Base-by-base conservation (phyloP, 2,888 invertebrate genomes). In the Lasioglossum vierecki region DNA sequence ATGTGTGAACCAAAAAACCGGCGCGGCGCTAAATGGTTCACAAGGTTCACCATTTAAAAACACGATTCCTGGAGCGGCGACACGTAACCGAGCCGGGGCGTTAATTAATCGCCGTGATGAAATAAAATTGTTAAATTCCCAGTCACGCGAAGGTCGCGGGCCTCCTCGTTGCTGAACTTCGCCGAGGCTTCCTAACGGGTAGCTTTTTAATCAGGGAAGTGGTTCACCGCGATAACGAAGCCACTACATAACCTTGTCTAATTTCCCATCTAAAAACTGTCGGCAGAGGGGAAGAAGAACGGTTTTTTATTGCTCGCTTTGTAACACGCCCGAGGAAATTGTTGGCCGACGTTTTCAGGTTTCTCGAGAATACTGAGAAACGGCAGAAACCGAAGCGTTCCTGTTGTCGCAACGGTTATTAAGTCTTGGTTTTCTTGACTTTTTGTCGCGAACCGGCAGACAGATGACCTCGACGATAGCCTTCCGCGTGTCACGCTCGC, bases 111-210 rank as follows among this genome's bases (percentile, higher is more conserved):
- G 18, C 44, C 81, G 30, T 87, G 85, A 85, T 87, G 79, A 91
- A 89, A 88, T 84, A 86, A 86, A 90, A 90, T 87, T 84, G 87
- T 89, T 88, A 88, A 89, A 91, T 87, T 85, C 76, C 60, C 70
- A 75, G 92, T 93, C 93, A 93, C 93, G 93, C 93, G 93, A 93
- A 93, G 93, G 93, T 92, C 92, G 79, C 76, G 57, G 76, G 78
- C 73, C 53, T 68, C 75, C 81, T 79, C 87, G 76, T 75, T 84
- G 73, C 81, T 78, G 83, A 87, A 83, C 83, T 87, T 83, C 76
- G 77, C 83, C 87, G 75, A 77, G 57, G 63, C 86, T 72, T 73
- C 44, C 46, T 71, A 63, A 75, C 74, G 73, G 82, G 80, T 44
- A 46, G 80, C 89, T 88, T 88, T 92, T 93, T 93, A 92, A 93